Conservation (phyloP, 2,113 vertebrate species). For the Synodontis membranacea region DNA sequence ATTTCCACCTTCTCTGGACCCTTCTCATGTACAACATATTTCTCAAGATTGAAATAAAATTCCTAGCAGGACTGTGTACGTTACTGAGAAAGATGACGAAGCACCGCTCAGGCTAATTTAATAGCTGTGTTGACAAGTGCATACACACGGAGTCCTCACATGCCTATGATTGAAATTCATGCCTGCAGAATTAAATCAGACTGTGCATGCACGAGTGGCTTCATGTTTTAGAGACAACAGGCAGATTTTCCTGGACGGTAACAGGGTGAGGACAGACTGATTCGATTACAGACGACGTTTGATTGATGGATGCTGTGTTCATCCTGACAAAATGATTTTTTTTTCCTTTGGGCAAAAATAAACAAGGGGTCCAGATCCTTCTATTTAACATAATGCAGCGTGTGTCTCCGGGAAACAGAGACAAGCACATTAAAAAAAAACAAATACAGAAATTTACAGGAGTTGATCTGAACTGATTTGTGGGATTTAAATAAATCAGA, state of each 20-base stretch:
- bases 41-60: not conserved
- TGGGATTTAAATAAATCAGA: not conserved
- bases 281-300: conserved; percentile 12
- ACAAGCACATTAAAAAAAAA: not conserved
- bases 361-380: conserved; percentile 23
- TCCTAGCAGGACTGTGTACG: not conserved
- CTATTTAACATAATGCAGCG: conserved; percentile 16
- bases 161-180: conserved; percentile 40
- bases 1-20: not conserved
- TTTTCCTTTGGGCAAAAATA: conserved; percentile 9
- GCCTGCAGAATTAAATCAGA: conserved; percentile 43
- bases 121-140: conserved; percentile 12
- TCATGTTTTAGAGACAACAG: conserved; percentile 42
- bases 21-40: not conserved
- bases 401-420: not conserved
- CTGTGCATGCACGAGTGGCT: conserved; percentile 26
- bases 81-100: not conserved
- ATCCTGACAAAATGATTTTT: not conserved
- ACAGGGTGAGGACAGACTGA: conserved; percentile 27
- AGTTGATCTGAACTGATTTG: not conserved
- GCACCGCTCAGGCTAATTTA: conserved; percentile 30
- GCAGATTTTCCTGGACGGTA: conserved; percentile 33
- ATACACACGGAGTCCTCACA: conserved; percentile 23
- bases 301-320: conserved; percentile 22
- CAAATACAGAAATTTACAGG: not conserved